Conservation (phyloP, 1,140 invertebrate species). For the Drosophila lini region DNA sequence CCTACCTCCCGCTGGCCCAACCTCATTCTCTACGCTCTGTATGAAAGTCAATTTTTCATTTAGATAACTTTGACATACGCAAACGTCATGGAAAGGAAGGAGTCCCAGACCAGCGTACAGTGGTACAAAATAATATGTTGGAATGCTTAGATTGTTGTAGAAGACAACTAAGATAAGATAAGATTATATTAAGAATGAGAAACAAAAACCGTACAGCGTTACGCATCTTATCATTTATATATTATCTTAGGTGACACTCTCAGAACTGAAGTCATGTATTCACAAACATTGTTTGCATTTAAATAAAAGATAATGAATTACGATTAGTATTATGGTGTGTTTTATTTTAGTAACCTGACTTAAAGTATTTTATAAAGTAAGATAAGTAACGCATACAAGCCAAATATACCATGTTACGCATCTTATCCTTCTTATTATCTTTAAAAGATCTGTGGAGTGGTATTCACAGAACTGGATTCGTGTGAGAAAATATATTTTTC, state of each 20-base stretch:
- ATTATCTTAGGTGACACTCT: background rate
- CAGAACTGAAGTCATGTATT: background rate
- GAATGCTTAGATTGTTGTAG: background rate
- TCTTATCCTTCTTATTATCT: background rate
- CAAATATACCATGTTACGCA: too few species aligned
- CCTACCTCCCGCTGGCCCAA: constrained; percentile 1
- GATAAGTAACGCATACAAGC: too few species aligned
- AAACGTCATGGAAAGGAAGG: constrained; percentile 67
- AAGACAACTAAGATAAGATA: too few species aligned
- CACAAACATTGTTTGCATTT: background rate
- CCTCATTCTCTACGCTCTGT: constrained; percentile 46
- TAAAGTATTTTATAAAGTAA: too few species aligned
- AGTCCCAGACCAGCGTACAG: constrained; percentile 16
- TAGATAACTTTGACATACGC: constrained; percentile 83
- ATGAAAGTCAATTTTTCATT: constrained; percentile 82
- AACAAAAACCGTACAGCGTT: background rate
- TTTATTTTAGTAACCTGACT: too few species aligned
- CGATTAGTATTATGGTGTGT: too few species aligned
- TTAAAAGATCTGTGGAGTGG: background rate
- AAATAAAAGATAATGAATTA: background rate
- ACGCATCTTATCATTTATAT: background rate
- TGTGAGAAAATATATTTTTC: background rate
- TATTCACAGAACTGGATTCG: background rate
- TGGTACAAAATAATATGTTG: background rate
- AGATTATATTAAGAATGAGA: background rate